Conservation (phyloP, 2,888 invertebrate species). For the Danaus chrysippus region DNA sequence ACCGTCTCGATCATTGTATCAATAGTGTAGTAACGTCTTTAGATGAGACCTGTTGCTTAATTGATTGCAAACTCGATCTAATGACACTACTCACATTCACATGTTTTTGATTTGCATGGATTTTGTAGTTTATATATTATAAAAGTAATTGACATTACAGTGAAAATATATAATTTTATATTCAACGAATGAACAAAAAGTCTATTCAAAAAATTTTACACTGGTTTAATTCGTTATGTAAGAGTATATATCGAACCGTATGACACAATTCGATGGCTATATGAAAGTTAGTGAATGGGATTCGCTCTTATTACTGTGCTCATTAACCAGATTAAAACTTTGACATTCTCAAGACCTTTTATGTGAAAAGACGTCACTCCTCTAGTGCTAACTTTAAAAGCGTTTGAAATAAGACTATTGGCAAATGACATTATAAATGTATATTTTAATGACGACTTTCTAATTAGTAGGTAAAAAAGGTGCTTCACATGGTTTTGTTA, state of each 20-base stretch:
- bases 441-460: neutral
- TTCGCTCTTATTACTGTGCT: neutral
- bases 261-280: too few species aligned
- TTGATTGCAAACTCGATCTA: neutral
- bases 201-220: neutral
- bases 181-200: neutral
- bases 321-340: slow-evolving; percentile 1
- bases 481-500: too few species aligned
- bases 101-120: neutral
- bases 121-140: neutral
- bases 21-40: neutral
- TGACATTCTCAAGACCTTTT: neutral
- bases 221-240: too few species aligned
- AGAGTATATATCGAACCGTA: too few species aligned
- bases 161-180: neutral
- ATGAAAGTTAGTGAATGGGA: neutral
- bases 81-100: neutral
- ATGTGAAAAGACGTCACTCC: neutral
- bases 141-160: too few species aligned
- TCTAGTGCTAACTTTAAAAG: neutral
- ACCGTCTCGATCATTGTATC: neutral
- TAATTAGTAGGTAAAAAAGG: neutral
- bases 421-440: neutral
- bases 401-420: neutral
- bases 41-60: slow-evolving; percentile 2